phyloP scores from a whole-genome alignment of 2,113 vertebrate species.

The Lutjanus erythropterus region DNA sequence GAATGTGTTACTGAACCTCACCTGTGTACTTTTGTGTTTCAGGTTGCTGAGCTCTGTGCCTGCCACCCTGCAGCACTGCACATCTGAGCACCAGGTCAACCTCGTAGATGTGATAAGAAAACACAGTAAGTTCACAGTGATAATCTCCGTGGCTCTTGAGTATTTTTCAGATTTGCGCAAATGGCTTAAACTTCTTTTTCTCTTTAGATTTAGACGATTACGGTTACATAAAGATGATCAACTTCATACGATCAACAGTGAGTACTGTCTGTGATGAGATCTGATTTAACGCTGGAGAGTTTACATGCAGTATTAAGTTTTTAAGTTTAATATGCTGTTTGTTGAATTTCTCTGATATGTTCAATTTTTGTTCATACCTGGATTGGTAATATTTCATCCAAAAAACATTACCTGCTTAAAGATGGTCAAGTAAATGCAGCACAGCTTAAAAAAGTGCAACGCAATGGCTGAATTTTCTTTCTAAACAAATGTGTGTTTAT shows the following conservation, averaged over 20 bases:
- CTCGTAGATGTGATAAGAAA: conserved; percentile 84
- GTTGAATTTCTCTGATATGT: not conserved
- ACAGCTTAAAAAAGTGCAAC: not conserved
- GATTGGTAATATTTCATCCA: not conserved
- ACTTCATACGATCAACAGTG: conserved; percentile 92
- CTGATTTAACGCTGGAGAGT: not conserved
- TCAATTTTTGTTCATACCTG: not conserved
- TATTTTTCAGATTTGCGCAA: not conserved
- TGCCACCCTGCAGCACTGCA: conserved; percentile 90
- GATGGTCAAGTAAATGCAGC: not conserved
- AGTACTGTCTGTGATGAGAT: conserved; percentile 60
- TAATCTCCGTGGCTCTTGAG: not conserved
- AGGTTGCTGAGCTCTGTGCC: conserved; percentile 87
- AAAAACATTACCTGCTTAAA: not conserved
- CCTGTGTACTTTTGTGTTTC: not conserved
- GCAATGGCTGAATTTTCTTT: not conserved
- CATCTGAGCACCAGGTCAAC: conserved; percentile 86
- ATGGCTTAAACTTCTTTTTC: not conserved
- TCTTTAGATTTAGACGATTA: conserved; percentile 93
- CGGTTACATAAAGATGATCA: conserved; percentile 95
- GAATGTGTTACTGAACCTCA: too few relatives aligned
- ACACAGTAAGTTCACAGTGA: conserved; percentile 82
- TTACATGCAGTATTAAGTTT: not conserved
- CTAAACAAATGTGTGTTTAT: conserved; percentile 14
- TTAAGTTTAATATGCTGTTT: not conserved